A percentile compares a stretch with the other conserved stretches of the same genome.
phyloP scores from a whole-genome alignment of 2,888 invertebrate species.

The Polydesmus complanatus region DNA sequence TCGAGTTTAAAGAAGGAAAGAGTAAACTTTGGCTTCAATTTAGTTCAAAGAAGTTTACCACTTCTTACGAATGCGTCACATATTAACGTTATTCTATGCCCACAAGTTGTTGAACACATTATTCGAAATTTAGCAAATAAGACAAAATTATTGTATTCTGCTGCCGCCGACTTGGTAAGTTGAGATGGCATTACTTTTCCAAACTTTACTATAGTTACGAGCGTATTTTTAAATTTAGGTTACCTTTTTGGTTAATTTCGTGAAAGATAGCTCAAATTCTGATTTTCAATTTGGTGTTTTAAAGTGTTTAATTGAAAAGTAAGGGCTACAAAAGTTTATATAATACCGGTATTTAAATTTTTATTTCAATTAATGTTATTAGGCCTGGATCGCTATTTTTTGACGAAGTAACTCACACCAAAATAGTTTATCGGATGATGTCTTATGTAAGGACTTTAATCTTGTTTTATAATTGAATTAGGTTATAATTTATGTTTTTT shows the following conservation, averaged over 20 bases:
- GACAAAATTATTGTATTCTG: background rate
- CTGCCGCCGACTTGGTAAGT: background rate
- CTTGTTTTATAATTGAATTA: background rate
- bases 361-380: background rate
- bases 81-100: too few relatives aligned
- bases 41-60: too few relatives aligned
- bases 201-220: background rate
- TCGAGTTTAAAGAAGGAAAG: too few relatives aligned
- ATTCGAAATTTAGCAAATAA: background rate
- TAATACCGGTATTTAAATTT: background rate
- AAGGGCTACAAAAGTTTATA: background rate
- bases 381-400: background rate
- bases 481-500: background rate
- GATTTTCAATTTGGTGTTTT: background rate
- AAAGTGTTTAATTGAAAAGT: background rate
- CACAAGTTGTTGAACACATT: too few relatives aligned
- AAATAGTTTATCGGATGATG: background rate
- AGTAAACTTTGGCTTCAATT: too few relatives aligned
- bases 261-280: background rate
- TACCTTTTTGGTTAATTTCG: conserved; percentile 27
- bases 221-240: background rate
- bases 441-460: background rate
- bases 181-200: background rate
- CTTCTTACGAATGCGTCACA: too few relatives aligned
- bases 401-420: background rate